Evolutionary conservation across 1,140 invertebrate genomes (phyloP).

Genomic region (Diabrotica virgifera): DNA sequence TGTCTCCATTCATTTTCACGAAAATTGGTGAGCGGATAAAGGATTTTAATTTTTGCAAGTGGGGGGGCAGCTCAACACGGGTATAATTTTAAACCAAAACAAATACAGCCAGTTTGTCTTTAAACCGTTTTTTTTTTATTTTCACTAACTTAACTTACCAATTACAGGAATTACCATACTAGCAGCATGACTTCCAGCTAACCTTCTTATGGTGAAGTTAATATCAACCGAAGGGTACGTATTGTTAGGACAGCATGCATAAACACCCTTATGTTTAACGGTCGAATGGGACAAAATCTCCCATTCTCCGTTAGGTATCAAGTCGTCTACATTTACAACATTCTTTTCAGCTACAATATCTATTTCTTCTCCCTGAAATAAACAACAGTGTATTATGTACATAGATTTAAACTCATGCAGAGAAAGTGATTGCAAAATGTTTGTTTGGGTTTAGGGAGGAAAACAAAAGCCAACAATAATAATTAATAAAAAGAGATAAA

Average conservation of each 20-base stretch:
- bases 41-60: too few relatives aligned
- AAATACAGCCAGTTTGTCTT: neutral
- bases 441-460: too few relatives aligned
- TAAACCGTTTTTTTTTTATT: neutral
- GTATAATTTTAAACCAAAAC: too few relatives aligned
- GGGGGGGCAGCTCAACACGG: too few relatives aligned
- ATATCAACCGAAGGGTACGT: conserved; percentile 51
- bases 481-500: too few relatives aligned
- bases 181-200: conserved; percentile 43
- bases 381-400: too few relatives aligned
- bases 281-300: conserved; percentile 40
- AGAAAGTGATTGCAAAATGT: too few relatives aligned
- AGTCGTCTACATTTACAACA: conserved; percentile 37
- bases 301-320: conserved; percentile 45
- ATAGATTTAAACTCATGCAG: too few relatives aligned
- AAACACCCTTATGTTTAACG: conserved; percentile 41
- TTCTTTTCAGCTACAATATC: neutral
- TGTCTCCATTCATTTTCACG: too few relatives aligned
- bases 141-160: conserved; percentile 46
- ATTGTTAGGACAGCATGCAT: conserved; percentile 48
- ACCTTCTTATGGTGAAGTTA: conserved; percentile 49
- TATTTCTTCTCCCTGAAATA: neutral
- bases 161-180: conserved; percentile 51
- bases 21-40: too few relatives aligned
- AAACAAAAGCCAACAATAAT: too few relatives aligned